phyloP scores from a whole-genome alignment of 2,113 vertebrate genomes.

The Vireo altiloquus region DNA sequence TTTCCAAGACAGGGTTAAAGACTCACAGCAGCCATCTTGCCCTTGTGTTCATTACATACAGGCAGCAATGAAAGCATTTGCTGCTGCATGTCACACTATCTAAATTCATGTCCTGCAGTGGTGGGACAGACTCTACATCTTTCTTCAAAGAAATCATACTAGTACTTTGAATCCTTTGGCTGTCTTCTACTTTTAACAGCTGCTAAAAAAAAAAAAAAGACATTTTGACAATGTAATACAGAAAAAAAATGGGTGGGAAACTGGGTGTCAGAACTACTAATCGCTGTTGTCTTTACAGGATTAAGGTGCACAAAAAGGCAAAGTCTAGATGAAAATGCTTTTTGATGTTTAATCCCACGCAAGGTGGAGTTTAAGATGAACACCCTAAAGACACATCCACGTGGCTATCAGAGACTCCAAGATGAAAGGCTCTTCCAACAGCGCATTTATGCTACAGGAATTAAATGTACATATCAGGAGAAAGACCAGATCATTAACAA shows the following conservation, averaged over 20 bases:
- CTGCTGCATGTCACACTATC: background rate
- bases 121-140: background rate
- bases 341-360: background rate
- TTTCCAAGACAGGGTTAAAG: background rate
- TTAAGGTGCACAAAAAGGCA: background rate
- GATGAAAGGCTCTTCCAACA: background rate
- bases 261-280: background rate
- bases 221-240: background rate
- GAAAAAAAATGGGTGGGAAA: background rate
- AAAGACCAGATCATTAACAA: background rate
- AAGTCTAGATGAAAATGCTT: conserved; percentile 18
- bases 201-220: background rate
- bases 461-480: background rate
- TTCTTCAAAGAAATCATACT: background rate
- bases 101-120: background rate
- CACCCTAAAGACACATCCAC: background rate
- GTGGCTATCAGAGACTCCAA: background rate
- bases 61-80: background rate
- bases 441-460: background rate
- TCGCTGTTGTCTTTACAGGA: background rate
- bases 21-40: background rate
- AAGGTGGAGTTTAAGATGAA: conserved; percentile 11
- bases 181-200: background rate
- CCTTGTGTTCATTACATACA: background rate
- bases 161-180: background rate